Base-by-base conservation (phyloP, 2,888 invertebrate genomes). In the Xylota segnis region DNA sequence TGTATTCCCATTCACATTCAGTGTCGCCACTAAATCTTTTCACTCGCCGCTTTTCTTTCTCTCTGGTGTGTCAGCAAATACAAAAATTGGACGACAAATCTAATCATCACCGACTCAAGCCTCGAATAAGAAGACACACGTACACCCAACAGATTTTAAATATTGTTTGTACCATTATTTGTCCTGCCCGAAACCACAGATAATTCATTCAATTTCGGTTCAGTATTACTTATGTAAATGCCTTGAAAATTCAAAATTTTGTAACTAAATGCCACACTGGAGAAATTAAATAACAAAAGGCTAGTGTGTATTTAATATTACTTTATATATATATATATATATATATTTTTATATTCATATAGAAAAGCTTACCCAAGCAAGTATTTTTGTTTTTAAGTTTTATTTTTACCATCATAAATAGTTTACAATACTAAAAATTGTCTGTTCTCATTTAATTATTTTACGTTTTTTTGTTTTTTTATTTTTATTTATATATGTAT, bases 361-460 rank as follows among this genome's bases (percentile, higher is more conserved):
- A 86, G 76, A 86, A 86, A 86, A 86, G 82, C 86, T 86, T 82
- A 86, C 78, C 82, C 86, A 82, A 77, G 77, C 82, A 76, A 59
- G 59, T 68, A 58, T 29, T 45, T 54, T 58, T 58, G 56, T 59
- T 71, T 81, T 86, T 54, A 68, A 82, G 37, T 82, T 86, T 77
- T 82, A 72, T 82, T 86, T 82, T 86, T 76, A 76, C 76, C 82
- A 68, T 82, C 86, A 86, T 86, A 86, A 86, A 86, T 86, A 86
- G 86, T 86, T 82, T 86, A 86, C 82, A 86, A 86, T 86, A 86
- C 76, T 86, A 82, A 86, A 86, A 86, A 82, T 71, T 86, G 83
- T 84, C 84, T 81, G 79, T 74, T 76, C 47, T 86, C 50, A 59
- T 82, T 75, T 78, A 65, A 74, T 70, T 68, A 47, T 63, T 78